Evolutionary conservation across 2,113 vertebrate genomes (phyloP), one percentile per base, ranked within the genome.

Genomic region (Holacanthus passer): DNA sequence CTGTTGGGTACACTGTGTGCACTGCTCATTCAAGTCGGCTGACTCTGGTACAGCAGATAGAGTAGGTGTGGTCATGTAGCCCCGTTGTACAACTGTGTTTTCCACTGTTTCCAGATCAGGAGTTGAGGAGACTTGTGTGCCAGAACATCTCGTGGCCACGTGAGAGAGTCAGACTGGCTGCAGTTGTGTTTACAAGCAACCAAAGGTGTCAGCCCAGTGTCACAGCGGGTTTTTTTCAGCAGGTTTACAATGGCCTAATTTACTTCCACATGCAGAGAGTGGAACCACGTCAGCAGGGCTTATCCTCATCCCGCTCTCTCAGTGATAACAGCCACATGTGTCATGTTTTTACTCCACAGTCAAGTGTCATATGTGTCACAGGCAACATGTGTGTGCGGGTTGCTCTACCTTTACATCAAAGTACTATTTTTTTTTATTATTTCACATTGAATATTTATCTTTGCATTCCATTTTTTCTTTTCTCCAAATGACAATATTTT

Each of bases 181-280:
- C 73, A 59, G 68, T 89, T 91, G 79, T 94, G 93, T 94, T 93
- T 94, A 94, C 92, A 93, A 90, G 90, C 88, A 82, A 69, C 56
- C 73, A 69, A 56, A 87, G 88, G 90, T 92, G 93, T 91, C 91
- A 92, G 88, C 88, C 87, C 87, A 87, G 87, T 93, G 92, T 94
- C 92, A 91, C 72, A 22, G 84, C 48, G 20, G 0, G 11, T 74
- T 67, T 69, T 55, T 39, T 10, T 37, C 43, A 70, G 14, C 55
- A 22, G 76, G 71, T 79, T 90, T 85, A 82, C 86, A 88, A 68
- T 82, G 66, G 82, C 50, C 83, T 87, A 77, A 90, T 90, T 91
- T 79, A 77, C 84, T 85, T 87, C 69, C 84, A 77, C 84, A 72
- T 87, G 73, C 81, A 62, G 66, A 62, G 68, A 73, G 74, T 77